Percentiles rank a stretch among this genome's conserved stretches.
Evolutionary conservation across 2,888 invertebrate species (phyloP).

Genomic region (Venusia cambrica): DNA sequence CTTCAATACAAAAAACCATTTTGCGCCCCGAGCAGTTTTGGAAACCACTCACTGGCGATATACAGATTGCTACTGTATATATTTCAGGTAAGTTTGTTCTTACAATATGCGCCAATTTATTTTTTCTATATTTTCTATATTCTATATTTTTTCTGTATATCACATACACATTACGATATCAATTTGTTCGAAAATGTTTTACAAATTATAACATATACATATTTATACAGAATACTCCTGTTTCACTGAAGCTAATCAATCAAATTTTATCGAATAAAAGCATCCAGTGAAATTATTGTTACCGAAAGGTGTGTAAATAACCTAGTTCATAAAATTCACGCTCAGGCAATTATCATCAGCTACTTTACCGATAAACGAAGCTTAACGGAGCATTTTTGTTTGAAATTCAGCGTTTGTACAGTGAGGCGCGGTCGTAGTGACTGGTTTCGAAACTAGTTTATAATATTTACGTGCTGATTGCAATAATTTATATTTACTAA

Average conservation of each 20-base stretch:
- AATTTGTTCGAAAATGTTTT: too few species aligned
- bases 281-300: too few species aligned
- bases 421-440: too few species aligned
- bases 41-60: constrained; percentile 75
- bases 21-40: constrained; percentile 79
- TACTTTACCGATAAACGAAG: constrained; percentile 18
- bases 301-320: too few species aligned
- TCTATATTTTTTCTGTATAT: background rate
- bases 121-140: background rate
- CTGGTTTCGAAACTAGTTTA: too few species aligned
- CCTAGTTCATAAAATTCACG: constrained; percentile 19
- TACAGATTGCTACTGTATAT: constrained; percentile 81
- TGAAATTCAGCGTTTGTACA: constrained; percentile 1
- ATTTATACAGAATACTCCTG: too few species aligned
- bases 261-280: too few species aligned
- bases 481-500: too few species aligned
- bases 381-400: constrained; percentile 10
- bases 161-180: too few species aligned
- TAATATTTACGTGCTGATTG: too few species aligned
- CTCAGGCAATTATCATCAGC: constrained; percentile 8
- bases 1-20: constrained; percentile 78
- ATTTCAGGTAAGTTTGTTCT: constrained; percentile 61
- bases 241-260: too few species aligned
- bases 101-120: background rate
- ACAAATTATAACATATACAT: too few species aligned